Percentiles rank a stretch among this genome's conserved stretches.
phyloP scores from a whole-genome alignment of 2,113 vertebrate genomes.

The Azemiops feae region DNA sequence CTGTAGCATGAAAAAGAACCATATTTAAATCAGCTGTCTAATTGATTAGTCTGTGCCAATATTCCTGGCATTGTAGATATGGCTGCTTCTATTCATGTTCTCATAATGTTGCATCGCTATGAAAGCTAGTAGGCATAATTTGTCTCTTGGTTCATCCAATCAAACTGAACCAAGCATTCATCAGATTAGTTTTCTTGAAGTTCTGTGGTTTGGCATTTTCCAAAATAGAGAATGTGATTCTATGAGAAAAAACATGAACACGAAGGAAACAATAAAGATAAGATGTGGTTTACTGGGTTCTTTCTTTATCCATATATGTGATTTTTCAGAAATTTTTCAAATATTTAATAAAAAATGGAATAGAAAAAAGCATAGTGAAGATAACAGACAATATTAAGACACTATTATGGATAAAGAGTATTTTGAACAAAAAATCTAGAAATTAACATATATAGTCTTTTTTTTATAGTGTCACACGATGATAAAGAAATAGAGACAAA shows the following conservation, averaged over 20 bases:
- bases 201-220: neutral
- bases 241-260: neutral
- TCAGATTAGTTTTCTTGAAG: neutral
- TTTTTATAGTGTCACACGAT: neutral
- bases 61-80: neutral
- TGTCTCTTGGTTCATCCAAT: neutral
- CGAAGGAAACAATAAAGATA: neutral
- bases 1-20: neutral
- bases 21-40: neutral
- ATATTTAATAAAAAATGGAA: neutral
- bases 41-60: neutral
- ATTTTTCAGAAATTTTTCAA: neutral
- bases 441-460: neutral
- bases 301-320: no score
- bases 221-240: neutral
- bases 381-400: neutral
- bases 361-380: neutral
- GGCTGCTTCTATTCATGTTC: neutral
- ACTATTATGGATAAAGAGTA: neutral
- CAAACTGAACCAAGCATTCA: neutral
- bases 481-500: neutral
- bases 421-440: neutral
- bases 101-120: neutral
- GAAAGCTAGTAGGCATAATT: neutral
- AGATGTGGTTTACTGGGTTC: neutral